Base-by-base conservation (phyloP, 2,113 vertebrate genomes). In the Ornithorhynchus anatinus region DNA sequence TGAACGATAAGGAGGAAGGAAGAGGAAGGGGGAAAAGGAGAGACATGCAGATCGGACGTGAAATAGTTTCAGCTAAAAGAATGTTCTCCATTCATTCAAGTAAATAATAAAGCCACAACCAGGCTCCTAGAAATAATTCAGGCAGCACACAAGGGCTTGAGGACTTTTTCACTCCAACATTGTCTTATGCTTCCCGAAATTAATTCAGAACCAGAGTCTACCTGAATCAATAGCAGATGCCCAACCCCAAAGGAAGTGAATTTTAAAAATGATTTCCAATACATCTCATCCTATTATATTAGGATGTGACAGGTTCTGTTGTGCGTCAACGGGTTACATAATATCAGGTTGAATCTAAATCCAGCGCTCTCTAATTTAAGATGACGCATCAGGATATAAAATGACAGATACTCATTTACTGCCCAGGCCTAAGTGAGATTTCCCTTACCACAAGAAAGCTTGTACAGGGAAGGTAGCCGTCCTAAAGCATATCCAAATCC, bases 271-370 rank as follows among this genome's bases (percentile, higher is more conserved):
- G 12, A 75, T 84, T 86, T 53, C 40, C 27, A 74, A 2, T 81
- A 64, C 25, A 82, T 87, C 69, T 71, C n/a, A 67, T 67, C 31
- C 52, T 45, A 37, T 80, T 81, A 31, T 54, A 70, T 81, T 84
- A 89, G 38, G 17, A 43, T 69, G 63, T 84, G 72, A 84, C 44
- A 81, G 32, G 40, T 68, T 83, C 33, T 75, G 33, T 58, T 80
- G 61, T 75, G 56, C 54, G 84, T 89, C 85, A 70, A 47, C 81
- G 67, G 52, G 47, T 87, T 84, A 68, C 44, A 40, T 22, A 73
- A 53, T 78, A 61, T 64, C 48, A 39, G 51, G 38, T 45, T 70
- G 39, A 87, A 67, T 60, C 82, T 69, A 73, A 84, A 48, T 39
- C 25, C 29, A 86, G 16, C 50, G 66, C 61, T 70, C 51, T 74